Conservation (phyloP, 1,140 invertebrate species). For the Microplitis mediator region DNA sequence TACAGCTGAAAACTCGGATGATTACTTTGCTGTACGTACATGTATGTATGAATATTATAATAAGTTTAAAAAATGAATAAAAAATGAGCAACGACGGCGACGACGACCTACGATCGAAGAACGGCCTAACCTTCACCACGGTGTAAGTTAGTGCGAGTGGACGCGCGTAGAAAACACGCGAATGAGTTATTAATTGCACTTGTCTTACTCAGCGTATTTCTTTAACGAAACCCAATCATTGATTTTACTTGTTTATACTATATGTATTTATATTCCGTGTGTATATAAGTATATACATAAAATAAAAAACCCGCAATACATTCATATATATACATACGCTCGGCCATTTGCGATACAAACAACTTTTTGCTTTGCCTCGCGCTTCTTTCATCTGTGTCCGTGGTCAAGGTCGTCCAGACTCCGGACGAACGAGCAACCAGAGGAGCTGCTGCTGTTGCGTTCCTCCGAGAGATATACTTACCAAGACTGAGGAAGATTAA, state of each 20-base stretch:
- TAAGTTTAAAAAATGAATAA: not conserved
- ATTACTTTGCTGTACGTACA: not conserved
- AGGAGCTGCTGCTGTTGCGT: not conserved
- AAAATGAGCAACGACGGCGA: too few species aligned
- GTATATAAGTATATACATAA: too few species aligned
- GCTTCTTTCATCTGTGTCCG: constrained; percentile 19
- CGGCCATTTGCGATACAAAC: not conserved
- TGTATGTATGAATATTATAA: not conserved
- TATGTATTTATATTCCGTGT: not conserved
- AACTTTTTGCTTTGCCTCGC: not conserved
- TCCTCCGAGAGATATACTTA: not conserved
- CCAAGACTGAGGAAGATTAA: too few species aligned
- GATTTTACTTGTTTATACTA: not conserved
- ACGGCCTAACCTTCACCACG: not conserved
- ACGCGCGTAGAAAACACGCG: not conserved
- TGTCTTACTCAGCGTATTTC: not conserved
- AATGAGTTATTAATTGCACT: constrained; percentile 1
- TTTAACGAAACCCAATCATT: not conserved
- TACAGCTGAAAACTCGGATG: not conserved
- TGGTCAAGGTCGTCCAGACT: constrained; percentile 23
- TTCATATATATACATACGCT: not conserved
- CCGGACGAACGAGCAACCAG: not conserved
- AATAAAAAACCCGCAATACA: too few species aligned
- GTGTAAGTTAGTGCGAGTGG: not conserved
- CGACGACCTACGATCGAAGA: too few species aligned